Percentiles rank a stretch among this genome's conserved stretches.
phyloP scores from a whole-genome alignment of 2,113 vertebrate species.

The Phalacrocorax pelagicus region DNA sequence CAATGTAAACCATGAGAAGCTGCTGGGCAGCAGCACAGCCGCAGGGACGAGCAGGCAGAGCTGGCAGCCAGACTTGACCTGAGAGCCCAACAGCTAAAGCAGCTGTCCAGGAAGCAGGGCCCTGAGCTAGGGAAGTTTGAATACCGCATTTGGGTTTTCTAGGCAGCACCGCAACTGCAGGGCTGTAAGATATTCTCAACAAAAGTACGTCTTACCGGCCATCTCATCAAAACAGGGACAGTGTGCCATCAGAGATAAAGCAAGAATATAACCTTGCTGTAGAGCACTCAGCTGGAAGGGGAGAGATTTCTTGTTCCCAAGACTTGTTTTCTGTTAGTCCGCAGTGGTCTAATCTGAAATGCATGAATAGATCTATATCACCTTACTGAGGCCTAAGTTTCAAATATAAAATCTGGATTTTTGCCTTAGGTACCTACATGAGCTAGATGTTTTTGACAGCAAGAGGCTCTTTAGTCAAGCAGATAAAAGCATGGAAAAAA shows the following conservation, averaged over 20 bases:
- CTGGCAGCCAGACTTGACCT: not conserved
- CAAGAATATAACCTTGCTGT: not conserved
- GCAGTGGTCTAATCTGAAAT: not conserved
- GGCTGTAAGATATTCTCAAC: not conserved
- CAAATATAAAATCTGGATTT: not conserved
- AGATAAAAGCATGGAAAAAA: not conserved
- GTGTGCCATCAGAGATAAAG: not conserved
- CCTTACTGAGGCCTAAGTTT: not conserved
- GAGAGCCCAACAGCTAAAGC: not conserved
- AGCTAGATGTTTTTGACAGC: not conserved
- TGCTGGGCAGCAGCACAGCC: not conserved
- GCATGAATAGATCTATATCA: not conserved
- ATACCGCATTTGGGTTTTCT: not conserved
- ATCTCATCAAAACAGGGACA: not conserved
- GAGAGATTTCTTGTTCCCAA: not conserved
- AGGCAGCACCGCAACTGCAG: accelerated
- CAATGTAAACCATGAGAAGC: not conserved
- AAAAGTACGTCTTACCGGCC: not conserved
- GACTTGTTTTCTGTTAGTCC: not conserved
- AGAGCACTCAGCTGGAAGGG: not conserved
- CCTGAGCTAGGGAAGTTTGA: not conserved
- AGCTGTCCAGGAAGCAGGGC: not conserved
- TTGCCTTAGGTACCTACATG: not conserved
- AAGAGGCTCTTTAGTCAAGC: not conserved
- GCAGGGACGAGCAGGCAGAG: not conserved